A percentile compares a stretch with the other conserved stretches of the same genome.
These are phyloP conservation scores for Caligus rogercresseyi DNA, from an alignment of 1,140 invertebrate genomes.

Conservation along the genomic window DNA sequence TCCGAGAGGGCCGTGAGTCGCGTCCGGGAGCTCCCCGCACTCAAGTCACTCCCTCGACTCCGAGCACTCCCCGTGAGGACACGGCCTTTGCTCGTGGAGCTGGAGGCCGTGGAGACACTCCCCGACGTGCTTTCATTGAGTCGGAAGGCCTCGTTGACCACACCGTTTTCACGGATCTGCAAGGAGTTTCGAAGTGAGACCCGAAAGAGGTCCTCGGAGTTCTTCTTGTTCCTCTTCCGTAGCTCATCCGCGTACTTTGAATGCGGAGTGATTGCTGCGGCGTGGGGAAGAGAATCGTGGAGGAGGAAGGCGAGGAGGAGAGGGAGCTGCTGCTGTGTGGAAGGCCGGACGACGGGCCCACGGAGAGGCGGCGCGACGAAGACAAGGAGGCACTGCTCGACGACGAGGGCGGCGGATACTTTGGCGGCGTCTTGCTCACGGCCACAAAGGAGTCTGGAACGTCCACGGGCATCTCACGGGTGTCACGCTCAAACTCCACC, in stretches of 20 bases:
- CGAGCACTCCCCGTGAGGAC: too few species aligned
- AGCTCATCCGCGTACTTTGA: constrained; percentile 5
- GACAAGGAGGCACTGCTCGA: constrained; percentile 22
- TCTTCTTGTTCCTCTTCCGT: neutral
- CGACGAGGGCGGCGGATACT: constrained; percentile 35
- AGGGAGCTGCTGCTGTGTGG: constrained; percentile 50
- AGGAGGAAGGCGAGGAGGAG: constrained; percentile 25
- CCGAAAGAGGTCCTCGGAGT: constrained; percentile 1
- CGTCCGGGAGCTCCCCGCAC: too few species aligned
- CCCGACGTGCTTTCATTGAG: neutral
- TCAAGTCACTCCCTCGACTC: too few species aligned
- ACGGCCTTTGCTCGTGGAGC: too few species aligned
- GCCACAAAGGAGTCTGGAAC: constrained; percentile 86
- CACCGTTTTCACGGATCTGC: constrained; percentile 1
- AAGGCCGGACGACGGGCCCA: constrained; percentile 24
- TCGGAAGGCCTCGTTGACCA: neutral
- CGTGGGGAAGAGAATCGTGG: neutral
- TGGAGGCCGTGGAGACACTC: too few species aligned
- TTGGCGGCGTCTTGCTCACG: constrained; percentile 70
- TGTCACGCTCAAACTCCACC: constrained; percentile 30
- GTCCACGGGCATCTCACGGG: constrained; percentile 86
- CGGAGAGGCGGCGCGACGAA: constrained; percentile 23
- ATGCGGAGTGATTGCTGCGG: neutral
- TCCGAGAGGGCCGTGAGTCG: neutral
- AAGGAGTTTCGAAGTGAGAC: constrained; percentile 5